Evolutionary conservation across 2,888 invertebrate genomes (phyloP), one percentile per base, ranked within the genome.

Genomic region (Lepidochrysops patricia): DNA sequence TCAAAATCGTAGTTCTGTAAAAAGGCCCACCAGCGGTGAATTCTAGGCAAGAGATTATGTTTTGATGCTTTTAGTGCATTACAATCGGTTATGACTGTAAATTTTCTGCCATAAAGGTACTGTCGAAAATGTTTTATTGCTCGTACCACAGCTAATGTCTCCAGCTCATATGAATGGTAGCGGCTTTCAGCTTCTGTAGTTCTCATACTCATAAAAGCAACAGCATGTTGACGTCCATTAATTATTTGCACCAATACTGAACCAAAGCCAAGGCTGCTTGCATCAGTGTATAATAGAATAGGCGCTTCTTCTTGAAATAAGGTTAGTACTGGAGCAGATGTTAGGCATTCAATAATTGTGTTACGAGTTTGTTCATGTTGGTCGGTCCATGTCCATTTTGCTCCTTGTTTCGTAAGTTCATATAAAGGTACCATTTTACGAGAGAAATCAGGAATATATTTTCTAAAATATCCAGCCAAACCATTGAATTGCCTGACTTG

Each of bases 21-120:
- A 52, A 52, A 74, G 0, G 71, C 64, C 72, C 72, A 75, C 73
- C 73, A 74, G 0, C 73, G 34, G 56, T 71, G 67, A 2, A 75
- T 63, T 0, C 73, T 56, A 0, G 72, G 71, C 0, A 71, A 29
- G 0, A 74, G 49, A 2, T 73, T 72, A n/a, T 70, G 66, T 32
- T 67, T 66, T 0, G 73, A 73, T 0, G 75, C 70, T 60, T 72
- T 73, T 0, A 74, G 35, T 0, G 72, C 68, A 26, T 74, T 74
- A 50, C 72, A 75, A 26, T 72, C 67, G 0, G 70, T 69, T 19
- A 69, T 59, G 1, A 70, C 62, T 19, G 57, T 65, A 32, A 71
- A 70, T 26, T 61, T 60, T 1, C 67, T 62, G 0, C 67, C 70
- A 12, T 69, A 68, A 0, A 73, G 60, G 35, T 63, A 74, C 0